These are phyloP conservation scores for Bovichtus variegatus DNA, from an alignment of 2,797 vertebrate species.

Conservation along the genomic window DNA sequence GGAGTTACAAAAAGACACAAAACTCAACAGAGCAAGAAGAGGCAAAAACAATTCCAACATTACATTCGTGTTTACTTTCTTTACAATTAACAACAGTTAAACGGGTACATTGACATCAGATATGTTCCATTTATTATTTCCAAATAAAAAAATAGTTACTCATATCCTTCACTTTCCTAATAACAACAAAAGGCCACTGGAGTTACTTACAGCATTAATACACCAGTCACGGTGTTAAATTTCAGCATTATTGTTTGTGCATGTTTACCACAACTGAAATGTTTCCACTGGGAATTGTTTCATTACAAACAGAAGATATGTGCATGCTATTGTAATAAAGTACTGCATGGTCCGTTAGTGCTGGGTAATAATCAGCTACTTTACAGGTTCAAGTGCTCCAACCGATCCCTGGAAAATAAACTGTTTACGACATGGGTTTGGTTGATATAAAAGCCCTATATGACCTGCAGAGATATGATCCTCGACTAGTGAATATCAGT, in stretches of 20 bases:
- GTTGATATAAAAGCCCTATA: conserved; percentile 35
- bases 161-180: conserved; percentile 41
- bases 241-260: conserved; percentile 60
- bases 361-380: conserved; percentile 23
- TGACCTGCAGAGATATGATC: conserved; percentile 43
- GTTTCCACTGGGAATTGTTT: conserved; percentile 5
- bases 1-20: conserved; percentile 5
- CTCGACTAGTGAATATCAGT: conserved; percentile 19
- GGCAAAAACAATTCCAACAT: background rate
- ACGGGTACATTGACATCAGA: conserved; percentile 9
- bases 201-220: conserved; percentile 49
- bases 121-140: conserved; percentile 37
- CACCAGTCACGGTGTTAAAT: conserved; percentile 31
- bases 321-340: conserved; percentile 15
- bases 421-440: conserved; percentile 25
- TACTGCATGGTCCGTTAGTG: conserved; percentile 12
- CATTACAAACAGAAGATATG: conserved; percentile 4
- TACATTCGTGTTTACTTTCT: conserved; percentile 18
- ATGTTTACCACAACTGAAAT: conserved; percentile 28
- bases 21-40: conserved; percentile 11
- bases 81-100: conserved; percentile 21
- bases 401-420: conserved; percentile 25
- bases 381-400: conserved; percentile 36
- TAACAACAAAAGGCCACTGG: conserved; percentile 69
- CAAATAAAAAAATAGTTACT: conserved; percentile 37